Evolutionary conservation across 2,113 vertebrate genomes (phyloP), one percentile per base, ranked within the genome.

Genomic region (Myotis davidii): DNA sequence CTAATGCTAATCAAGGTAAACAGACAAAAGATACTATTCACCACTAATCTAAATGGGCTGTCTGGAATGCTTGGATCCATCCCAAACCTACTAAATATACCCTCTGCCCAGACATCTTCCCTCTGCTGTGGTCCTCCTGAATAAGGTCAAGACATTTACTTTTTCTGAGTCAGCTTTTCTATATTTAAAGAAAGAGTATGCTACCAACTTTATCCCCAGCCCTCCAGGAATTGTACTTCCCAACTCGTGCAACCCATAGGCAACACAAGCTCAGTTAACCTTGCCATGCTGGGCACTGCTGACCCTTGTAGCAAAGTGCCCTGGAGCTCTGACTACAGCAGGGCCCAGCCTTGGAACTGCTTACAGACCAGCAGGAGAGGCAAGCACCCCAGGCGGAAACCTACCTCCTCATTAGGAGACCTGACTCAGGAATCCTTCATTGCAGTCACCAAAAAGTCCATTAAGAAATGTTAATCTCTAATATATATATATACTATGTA

Each of bases 1-100:
- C 64, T 93, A 89, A 84, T 81, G 77, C 67, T 94, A 94, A 87
- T 82, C 27, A 90, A 52, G 29, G 59, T 48, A 97, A 94, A 70
- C n/a, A 93, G 77, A 73, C 37, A 87, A 79, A 73, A 87, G 5
- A 54, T 12, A 84, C 17, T 56, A 27, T 64, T 96, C 79, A 37
- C 56, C 90, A 42, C 34, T 56, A 34, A 74, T 87, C 17, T 78
- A 82, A 91, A 85, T 54, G 14, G 52, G 2, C 69, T 76, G 61
- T 90, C 67, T 85, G 73, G 85, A 89, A 65, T n/a, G 37, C 56
- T 87, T 48, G 37, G 87, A 73, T 39, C 45, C 48, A n/a, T 67
- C 74, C 37, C 59, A 90, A 20, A 72, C 25, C n/a, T 85, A 18
- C n/a, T 90, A 96, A 91, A 91, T 88, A 90, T 64, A 70, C 42